phyloP scores from a whole-genome alignment of 2,113 vertebrate genomes.

The Entelurus aequoreus region DNA sequence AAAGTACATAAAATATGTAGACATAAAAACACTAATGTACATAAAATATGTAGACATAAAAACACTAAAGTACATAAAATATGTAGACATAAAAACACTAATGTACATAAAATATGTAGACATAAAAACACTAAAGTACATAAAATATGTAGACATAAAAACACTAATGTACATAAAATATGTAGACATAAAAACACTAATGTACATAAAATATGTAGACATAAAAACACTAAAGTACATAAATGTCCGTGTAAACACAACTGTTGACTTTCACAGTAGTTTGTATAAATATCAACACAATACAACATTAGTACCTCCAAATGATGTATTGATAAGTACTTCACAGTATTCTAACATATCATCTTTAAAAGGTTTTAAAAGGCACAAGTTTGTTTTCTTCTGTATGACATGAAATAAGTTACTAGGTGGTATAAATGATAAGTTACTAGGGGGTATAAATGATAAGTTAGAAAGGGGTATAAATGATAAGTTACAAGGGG shows the following conservation, averaged over 20 bases:
- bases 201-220: not conserved
- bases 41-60: not conserved
- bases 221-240: not conserved
- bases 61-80: too few species aligned
- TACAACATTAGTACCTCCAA: too few species aligned
- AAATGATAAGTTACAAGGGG: too few species aligned
- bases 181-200: not conserved
- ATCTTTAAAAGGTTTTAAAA: constrained; percentile 37
- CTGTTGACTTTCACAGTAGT: constrained; percentile 12
- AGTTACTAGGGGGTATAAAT: too few species aligned
- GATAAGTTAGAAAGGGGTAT: too few species aligned
- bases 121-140: too few species aligned
- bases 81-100: not conserved
- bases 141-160: not conserved
- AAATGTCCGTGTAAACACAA: not conserved
- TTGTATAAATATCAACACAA: not conserved
- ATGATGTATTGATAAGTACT: constrained; percentile 11
- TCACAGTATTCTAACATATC: constrained; percentile 36
- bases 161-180: too few species aligned
- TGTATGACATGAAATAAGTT: constrained; percentile 44
- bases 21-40: too few species aligned
- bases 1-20: too few species aligned
- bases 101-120: not conserved
- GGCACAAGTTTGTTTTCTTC: too few species aligned
- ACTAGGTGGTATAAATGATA: not conserved